These are phyloP conservation scores for Saccopteryx leptura DNA, from an alignment of 2,113 vertebrate genomes.

Conservation along the genomic window DNA sequence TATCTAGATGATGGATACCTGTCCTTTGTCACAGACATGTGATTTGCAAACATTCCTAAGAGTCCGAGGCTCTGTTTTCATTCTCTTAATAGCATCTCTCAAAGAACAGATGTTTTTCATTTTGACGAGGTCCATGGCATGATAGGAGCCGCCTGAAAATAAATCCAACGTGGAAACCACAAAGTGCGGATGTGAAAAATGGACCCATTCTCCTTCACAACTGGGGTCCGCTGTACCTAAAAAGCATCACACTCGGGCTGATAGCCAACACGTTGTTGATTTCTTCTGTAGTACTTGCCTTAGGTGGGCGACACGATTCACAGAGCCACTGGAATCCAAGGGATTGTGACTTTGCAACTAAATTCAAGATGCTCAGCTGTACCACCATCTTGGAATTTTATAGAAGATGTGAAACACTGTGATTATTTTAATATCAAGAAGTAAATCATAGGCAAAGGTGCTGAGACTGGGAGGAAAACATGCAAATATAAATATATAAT, in stretches of 20 bases:
- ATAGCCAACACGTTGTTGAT: not conserved
- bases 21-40: not conserved
- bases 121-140: not conserved
- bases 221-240: not conserved
- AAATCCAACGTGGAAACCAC: not conserved
- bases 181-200: not conserved
- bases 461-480: too few species aligned
- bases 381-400: not conserved
- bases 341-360: not conserved
- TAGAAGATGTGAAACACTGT: not conserved
- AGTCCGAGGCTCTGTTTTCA: not conserved
- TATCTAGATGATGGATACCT: not conserved
- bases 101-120: constrained; percentile 19
- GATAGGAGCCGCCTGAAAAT: not conserved
- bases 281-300: not conserved
- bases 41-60: not conserved
- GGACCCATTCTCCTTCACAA: not conserved
- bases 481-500: too few species aligned
- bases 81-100: not conserved
- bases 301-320: not conserved
- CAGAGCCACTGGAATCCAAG: not conserved
- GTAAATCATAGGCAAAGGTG: not conserved
- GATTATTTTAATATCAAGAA: not conserved
- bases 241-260: not conserved
- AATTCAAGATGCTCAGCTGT: not conserved